Percentiles rank a stretch among this genome's conserved stretches.
Conservation (phyloP, 2,888 invertebrate genomes). For the Meiosimyza platycephala region DNA sequence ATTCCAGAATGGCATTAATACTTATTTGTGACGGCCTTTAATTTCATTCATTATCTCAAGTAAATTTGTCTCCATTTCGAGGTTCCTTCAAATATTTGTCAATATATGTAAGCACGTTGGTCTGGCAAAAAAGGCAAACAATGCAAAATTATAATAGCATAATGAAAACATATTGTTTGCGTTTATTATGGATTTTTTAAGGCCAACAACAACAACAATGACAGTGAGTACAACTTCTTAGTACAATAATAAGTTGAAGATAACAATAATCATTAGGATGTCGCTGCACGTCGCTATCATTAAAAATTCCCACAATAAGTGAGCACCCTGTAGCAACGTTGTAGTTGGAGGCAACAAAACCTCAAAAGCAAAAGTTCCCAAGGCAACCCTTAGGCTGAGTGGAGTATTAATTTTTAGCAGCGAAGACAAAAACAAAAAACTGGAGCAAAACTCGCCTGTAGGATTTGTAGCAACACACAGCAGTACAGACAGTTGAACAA, state of each 20-base stretch:
- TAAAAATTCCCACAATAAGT: conserved; percentile 32
- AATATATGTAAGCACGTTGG: too few relatives aligned
- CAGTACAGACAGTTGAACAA: too few relatives aligned
- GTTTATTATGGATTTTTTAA: conserved; percentile 14
- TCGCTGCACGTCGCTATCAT: conserved; percentile 25
- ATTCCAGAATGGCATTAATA: too few relatives aligned
- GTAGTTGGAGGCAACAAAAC: not conserved
- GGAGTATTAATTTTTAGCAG: not conserved
- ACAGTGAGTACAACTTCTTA: not conserved
- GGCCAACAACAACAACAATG: not conserved
- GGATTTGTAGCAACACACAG: too few relatives aligned
- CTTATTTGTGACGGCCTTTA: too few relatives aligned
- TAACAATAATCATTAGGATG: conserved; percentile 32
- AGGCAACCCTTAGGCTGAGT: conserved; percentile 22
- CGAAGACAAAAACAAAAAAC: too few relatives aligned
- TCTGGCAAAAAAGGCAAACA: too few relatives aligned
- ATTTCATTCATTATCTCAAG: too few relatives aligned
- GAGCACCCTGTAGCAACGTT: too few relatives aligned
- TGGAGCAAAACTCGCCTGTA: too few relatives aligned
- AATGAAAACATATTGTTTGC: conserved; percentile 20
- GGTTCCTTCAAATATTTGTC: too few relatives aligned
- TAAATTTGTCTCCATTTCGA: too few relatives aligned
- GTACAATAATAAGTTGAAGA: conserved; percentile 13
- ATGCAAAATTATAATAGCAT: not conserved
- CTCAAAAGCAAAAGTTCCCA: conserved; percentile 17